Evolutionary conservation across 1,140 invertebrate genomes (phyloP), one percentile per base, ranked within the genome.

Genomic region (Brachionus plicatilis): DNA sequence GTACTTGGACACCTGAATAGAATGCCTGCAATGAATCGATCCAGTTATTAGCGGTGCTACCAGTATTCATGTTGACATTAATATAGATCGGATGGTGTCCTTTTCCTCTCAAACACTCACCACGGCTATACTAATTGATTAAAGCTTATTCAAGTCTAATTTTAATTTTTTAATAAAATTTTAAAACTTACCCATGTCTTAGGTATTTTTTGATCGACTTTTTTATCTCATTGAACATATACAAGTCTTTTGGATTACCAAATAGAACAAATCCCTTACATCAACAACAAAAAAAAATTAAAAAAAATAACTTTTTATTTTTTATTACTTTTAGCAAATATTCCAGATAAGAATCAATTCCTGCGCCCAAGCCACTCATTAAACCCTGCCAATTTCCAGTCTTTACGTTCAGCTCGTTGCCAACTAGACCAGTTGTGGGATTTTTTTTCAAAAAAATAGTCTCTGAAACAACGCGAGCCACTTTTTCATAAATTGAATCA

Each of bases 21-120:
- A 92, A 91, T 65, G 93, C 92, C 88, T 93, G 92, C 8, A 93
- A 87, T 3, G 93, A 90, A 89, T 93, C 93, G 79, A 93, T 92
- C 93, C 93, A 93, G 29, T 92, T 91, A 65, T 92, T 93, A 12
- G 90, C 87, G 9, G 91, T 91, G 33, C 90, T 90, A 12, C 93
- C 93, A 87, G 91, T 92, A 56, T 90, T 89, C 92, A 94, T 93
- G 87, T 94, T 91, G 2, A 93, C 93, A 90, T 94, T 94, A 0
- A 93, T 92, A 90, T 93, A 94, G 6, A 93, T 87, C 17, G 93
- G 93, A 87, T 92, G 92, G 86, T 91, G 90, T 6, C 93, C 93
- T 83, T 87, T 87, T 2, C 92, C 92, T 76, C 89, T 87, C 85
- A 93, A 92, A 86, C 92, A 93, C 72, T 92, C 87, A 56, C 87